Conservation (phyloP, 2,113 vertebrate genomes). For the Hyla sarda region DNA sequence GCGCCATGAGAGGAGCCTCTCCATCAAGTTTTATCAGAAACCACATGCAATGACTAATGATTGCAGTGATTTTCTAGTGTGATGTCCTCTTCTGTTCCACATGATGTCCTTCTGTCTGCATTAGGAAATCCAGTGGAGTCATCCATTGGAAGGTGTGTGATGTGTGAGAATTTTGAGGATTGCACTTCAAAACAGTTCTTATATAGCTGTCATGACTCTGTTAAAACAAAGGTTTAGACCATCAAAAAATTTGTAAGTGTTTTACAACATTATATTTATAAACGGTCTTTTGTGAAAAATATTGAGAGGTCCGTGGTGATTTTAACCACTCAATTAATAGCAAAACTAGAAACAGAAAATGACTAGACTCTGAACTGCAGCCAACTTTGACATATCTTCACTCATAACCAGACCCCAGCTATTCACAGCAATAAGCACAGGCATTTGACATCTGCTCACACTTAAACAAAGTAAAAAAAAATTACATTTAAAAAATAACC, state of each 20-base stretch:
- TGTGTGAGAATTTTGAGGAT: too few relatives aligned
- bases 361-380: neutral
- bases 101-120: too few relatives aligned
- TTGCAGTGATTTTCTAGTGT: too few relatives aligned
- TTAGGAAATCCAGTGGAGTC: too few relatives aligned
- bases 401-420: neutral
- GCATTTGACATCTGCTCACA: slow-evolving; percentile 36
- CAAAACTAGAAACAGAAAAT: neutral
- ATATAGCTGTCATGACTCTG: neutral
- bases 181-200: too few relatives aligned
- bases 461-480: slow-evolving; percentile 8
- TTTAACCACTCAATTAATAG: neutral
- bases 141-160: too few relatives aligned
- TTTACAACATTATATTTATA: neutral
- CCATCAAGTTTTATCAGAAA: too few relatives aligned
- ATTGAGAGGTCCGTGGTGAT: neutral
- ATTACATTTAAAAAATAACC: slow-evolving; percentile 16
- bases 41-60: too few relatives aligned
- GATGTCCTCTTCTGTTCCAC: too few relatives aligned
- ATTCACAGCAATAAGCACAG: neutral
- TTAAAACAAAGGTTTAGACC: neutral
- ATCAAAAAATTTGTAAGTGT: neutral
- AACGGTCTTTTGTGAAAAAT: neutral
- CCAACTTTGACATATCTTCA: neutral
- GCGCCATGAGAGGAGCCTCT: too few relatives aligned